Evolutionary conservation across 2,113 vertebrate genomes (phyloP).

Genomic region (Pangasianodon hypophthalmus): DNA sequence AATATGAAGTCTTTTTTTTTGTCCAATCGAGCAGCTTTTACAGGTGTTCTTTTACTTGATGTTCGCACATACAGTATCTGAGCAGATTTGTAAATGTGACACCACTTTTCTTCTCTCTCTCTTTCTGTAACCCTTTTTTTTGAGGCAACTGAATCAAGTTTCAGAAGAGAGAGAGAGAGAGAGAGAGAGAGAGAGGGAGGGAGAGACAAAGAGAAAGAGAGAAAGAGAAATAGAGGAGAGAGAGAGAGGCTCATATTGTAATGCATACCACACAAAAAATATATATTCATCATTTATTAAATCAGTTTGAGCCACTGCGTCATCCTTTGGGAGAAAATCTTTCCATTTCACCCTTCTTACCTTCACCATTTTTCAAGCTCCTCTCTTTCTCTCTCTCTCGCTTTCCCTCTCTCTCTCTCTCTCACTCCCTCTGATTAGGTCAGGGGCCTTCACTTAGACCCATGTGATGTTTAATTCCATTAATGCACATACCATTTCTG

Average conservation of each 20-base stretch:
- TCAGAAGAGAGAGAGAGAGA: neutral
- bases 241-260: neutral
- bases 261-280: conserved; percentile 33
- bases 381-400: conserved; percentile 2
- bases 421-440: neutral
- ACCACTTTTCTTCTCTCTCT: conserved; percentile 50
- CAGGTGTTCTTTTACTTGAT: neutral
- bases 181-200: neutral
- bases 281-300: conserved; percentile 15
- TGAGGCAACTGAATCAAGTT: conserved; percentile 46
- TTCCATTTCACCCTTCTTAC: conserved; percentile 1
- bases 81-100: conserved; percentile 24
- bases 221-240: neutral
- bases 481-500: conserved; percentile 8
- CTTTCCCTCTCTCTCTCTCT: conserved; percentile 2
- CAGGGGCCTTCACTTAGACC: neutral
- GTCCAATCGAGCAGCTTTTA: neutral
- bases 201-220: neutral
- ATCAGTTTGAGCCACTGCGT: conserved; percentile 21
- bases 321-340: conserved; percentile 25
- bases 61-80: neutral
- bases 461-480: conserved; percentile 34
- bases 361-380: neutral
- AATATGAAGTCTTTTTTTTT: neutral
- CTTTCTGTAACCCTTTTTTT: conserved; percentile 6